Percentiles rank a stretch among this genome's conserved stretches.
These are phyloP conservation scores for Cyphomyrmex costatus DNA, from an alignment of 1,140 invertebrate species.

Conservation along the genomic window DNA sequence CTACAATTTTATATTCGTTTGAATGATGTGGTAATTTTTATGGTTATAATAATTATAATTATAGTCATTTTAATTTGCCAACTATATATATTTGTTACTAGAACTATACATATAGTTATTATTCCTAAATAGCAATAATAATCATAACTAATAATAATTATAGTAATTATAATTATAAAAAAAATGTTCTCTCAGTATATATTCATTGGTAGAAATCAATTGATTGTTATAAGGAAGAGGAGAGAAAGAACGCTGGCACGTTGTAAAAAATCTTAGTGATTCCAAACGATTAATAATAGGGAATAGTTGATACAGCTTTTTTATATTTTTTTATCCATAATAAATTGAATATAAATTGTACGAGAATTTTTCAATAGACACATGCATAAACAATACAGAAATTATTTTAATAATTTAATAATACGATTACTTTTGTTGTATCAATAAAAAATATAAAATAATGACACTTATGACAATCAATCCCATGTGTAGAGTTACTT, in stretches of 20 bases:
- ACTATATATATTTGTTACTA: too few species aligned
- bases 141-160: too few species aligned
- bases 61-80: too few species aligned
- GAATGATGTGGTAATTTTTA: too few species aligned
- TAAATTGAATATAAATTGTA: neutral
- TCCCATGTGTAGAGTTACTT: neutral
- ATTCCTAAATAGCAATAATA: too few species aligned
- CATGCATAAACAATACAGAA: neutral
- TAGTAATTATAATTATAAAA: too few species aligned
- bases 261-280: conserved; percentile 17
- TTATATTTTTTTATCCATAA: neutral
- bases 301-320: neutral
- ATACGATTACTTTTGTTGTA: neutral
- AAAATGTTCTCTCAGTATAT: too few species aligned
- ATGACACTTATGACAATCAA: neutral
- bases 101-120: too few species aligned
- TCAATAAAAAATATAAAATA: neutral
- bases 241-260: neutral
- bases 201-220: too few species aligned
- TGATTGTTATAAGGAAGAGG: neutral
- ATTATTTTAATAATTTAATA: conserved; percentile 1
- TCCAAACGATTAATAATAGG: too few species aligned
- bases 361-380: neutral
- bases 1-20: too few species aligned
- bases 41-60: too few species aligned